Conservation (phyloP, 1,140 invertebrate genomes). For the Drosophila truncata region DNA sequence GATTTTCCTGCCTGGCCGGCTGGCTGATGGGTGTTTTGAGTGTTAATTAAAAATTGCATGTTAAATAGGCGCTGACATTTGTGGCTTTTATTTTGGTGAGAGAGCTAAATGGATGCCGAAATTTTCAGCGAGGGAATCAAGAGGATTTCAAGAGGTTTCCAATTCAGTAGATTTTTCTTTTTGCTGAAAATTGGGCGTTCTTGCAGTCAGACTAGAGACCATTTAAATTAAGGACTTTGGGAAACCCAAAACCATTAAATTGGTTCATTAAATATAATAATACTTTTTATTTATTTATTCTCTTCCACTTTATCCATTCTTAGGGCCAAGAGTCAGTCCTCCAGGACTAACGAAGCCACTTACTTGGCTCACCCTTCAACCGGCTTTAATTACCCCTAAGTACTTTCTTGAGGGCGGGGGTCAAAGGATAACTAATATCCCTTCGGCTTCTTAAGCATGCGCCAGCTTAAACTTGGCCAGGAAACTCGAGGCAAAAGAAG, state of each 20-base stretch:
- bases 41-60: slow-evolving; percentile 73
- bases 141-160: neutral
- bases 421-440: slow-evolving; percentile 42
- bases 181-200: too few species aligned
- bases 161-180: neutral
- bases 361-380: slow-evolving; percentile 5
- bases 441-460: slow-evolving; percentile 26
- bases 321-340: neutral
- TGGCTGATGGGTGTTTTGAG: slow-evolving; percentile 33
- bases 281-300: slow-evolving; percentile 5
- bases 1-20: slow-evolving; percentile 4
- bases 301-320: neutral
- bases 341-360: slow-evolving; percentile 30
- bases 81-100: slow-evolving; percentile 28
- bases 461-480: slow-evolving; percentile 21
- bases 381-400: slow-evolving; percentile 62
- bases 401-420: slow-evolving; percentile 4
- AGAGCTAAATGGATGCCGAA: neutral
- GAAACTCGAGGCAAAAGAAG: slow-evolving; percentile 1
- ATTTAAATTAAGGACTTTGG: neutral
- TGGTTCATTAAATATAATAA: slow-evolving; percentile 10
- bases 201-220: neutral
- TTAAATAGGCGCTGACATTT: slow-evolving; percentile 56
- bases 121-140: slow-evolving; percentile 5
- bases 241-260: neutral